A percentile compares a stretch with the other conserved stretches of the same genome.
These are phyloP conservation scores for Drosophila kikkawai DNA, from an alignment of 1,140 invertebrate species.

Conservation along the genomic window DNA sequence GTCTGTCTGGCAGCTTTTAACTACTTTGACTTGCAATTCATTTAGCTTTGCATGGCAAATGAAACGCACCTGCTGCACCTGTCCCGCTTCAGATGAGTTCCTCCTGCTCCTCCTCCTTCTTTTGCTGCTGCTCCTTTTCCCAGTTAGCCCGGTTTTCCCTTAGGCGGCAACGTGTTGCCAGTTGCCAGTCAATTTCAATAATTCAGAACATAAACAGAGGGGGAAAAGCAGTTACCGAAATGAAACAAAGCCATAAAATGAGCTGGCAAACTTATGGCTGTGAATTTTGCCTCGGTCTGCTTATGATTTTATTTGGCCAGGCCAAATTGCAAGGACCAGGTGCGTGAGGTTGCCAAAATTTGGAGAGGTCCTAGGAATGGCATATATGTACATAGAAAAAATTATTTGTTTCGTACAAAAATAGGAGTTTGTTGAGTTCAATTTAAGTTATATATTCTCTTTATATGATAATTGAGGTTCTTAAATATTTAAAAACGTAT, in stretches of 20 bases:
- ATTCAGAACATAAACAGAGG: slow-evolving; percentile 44
- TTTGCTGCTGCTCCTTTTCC: not conserved
- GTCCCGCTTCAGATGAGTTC: slow-evolving; percentile 10
- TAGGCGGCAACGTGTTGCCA: slow-evolving; percentile 30
- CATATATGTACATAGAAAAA: not conserved
- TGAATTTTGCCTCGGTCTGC: slow-evolving; percentile 22
- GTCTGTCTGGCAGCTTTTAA: slow-evolving; percentile 44
- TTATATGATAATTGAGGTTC: too few species aligned
- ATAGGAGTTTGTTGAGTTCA: too few species aligned
- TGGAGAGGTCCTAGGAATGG: not conserved
- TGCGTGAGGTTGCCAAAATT: slow-evolving; percentile 3
- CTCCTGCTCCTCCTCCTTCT: not conserved
- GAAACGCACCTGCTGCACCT: slow-evolving; percentile 61
- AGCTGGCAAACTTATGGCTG: slow-evolving; percentile 50
- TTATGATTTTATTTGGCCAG: slow-evolving; percentile 33
- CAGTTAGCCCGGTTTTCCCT: slow-evolving; percentile 9
- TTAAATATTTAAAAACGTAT: too few species aligned
- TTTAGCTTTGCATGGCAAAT: slow-evolving; percentile 70
- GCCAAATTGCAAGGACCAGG: slow-evolving; percentile 9
- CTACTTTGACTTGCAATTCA: slow-evolving; percentile 80
- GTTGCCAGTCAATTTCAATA: slow-evolving; percentile 57
- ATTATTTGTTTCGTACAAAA: too few species aligned
- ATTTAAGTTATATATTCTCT: too few species aligned
- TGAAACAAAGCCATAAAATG: slow-evolving; percentile 64
- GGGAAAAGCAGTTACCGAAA: slow-evolving; percentile 1